Evolutionary conservation across 2,888 invertebrate genomes (phyloP).

Genomic region (Maniola hyperantus): DNA sequence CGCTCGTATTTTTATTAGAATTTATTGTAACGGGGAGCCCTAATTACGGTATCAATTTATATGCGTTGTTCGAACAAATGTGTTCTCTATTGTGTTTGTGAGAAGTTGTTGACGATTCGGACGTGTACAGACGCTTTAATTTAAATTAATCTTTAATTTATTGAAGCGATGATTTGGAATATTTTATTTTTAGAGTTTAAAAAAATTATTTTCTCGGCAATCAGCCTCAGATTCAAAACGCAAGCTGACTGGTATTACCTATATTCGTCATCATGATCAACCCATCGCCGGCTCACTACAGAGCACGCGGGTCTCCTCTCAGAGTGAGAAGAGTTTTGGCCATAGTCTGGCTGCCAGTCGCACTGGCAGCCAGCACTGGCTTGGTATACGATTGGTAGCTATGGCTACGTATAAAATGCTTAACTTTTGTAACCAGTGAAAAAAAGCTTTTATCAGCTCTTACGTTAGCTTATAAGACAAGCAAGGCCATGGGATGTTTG

Average conservation of each 20-base stretch:
- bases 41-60: constrained; percentile 70
- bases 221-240: background rate
- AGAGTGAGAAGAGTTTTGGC: too few relatives aligned
- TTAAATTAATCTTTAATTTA: constrained; percentile 42
- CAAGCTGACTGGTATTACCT: too few relatives aligned
- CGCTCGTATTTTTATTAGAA: constrained; percentile 67
- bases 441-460: background rate
- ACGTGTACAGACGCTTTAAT: constrained; percentile 29
- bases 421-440: too few relatives aligned
- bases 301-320: too few relatives aligned
- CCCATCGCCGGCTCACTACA: too few relatives aligned
- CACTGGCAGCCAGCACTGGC: too few relatives aligned
- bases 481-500: constrained; percentile 51
- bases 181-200: background rate
- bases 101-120: constrained; percentile 25
- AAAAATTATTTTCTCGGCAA: background rate
- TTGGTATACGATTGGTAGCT: too few relatives aligned
- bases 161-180: constrained; percentile 4
- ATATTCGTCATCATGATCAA: too few relatives aligned
- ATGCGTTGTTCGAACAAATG: constrained; percentile 72
- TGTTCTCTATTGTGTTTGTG: constrained; percentile 50
- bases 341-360: too few relatives aligned
- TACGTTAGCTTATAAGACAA: constrained; percentile 28
- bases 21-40: constrained; percentile 61
- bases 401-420: too few relatives aligned